Conservation (phyloP, 2,113 vertebrate genomes). For the Cryptotis parvus region DNA sequence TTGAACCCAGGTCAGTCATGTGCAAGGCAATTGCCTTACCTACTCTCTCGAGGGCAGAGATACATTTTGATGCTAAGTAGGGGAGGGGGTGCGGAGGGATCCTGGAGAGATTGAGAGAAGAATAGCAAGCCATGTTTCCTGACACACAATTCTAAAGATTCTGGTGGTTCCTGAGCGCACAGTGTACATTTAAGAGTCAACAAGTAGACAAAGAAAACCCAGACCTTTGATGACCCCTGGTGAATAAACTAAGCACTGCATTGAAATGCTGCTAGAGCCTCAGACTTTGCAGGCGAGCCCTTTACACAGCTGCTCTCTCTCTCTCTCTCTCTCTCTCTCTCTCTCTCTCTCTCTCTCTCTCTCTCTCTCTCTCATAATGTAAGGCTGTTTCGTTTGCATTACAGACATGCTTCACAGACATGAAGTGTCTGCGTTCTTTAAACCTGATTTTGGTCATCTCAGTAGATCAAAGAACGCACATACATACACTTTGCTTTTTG, state of each 20-base stretch:
- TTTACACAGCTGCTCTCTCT: background rate
- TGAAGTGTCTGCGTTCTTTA: background rate
- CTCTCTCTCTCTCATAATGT: constrained; percentile 3
- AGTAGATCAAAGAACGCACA: background rate
- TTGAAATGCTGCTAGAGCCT: constrained; percentile 76
- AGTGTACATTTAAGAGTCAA: constrained; percentile 72
- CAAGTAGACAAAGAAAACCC: constrained; percentile 87
- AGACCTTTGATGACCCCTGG: constrained; percentile 94
- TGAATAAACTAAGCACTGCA: constrained; percentile 92
- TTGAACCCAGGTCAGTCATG: too few species aligned
- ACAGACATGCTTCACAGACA: background rate
- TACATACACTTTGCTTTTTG: background rate
- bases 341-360: background rate
- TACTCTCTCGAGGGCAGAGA: constrained; percentile 9
- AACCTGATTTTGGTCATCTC: constrained; percentile 16
- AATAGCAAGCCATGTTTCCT: constrained; percentile 18
- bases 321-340: background rate
- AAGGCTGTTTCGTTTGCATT: background rate
- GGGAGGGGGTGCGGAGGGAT: background rate
- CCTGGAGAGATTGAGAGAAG: background rate
- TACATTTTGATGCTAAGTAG: background rate
- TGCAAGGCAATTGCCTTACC: too few species aligned
- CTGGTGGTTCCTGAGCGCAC: constrained; percentile 50
- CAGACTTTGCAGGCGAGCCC: constrained; percentile 34
- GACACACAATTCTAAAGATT: constrained; percentile 53